Evolutionary conservation across 2,797 vertebrate genomes (phyloP).

Genomic region (Hypotaenidia philippensis): DNA sequence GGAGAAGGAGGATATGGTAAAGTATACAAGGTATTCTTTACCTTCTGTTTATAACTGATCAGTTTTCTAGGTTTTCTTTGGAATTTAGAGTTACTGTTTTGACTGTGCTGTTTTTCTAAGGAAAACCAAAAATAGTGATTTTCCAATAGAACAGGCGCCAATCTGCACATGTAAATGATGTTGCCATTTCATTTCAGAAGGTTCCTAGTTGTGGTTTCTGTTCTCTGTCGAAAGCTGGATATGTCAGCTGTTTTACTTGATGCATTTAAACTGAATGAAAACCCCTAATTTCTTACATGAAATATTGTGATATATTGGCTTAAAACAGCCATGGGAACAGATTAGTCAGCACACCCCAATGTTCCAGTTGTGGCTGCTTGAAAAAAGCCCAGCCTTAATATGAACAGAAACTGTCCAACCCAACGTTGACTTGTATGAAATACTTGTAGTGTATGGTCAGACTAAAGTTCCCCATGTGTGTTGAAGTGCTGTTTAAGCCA

Average conservation of each 20-base stretch:
- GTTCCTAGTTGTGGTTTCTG: neutral
- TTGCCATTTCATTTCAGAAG: neutral
- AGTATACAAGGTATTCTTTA: conserved; percentile 90
- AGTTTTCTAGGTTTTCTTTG: neutral
- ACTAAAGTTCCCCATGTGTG: neutral
- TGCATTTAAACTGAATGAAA: neutral
- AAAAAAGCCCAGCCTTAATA: neutral
- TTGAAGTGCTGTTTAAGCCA: neutral
- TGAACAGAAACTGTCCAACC: neutral
- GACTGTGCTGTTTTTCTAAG: neutral
- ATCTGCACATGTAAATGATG: neutral
- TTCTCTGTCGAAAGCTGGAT: neutral
- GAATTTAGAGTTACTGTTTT: neutral
- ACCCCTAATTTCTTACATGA: neutral
- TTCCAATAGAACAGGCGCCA: neutral
- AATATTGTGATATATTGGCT: neutral
- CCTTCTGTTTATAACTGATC: neutral
- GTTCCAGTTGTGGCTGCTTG: neutral
- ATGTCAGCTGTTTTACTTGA: neutral
- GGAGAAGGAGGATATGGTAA: conserved; percentile 96
- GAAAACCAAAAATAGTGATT: neutral
- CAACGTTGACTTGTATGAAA: neutral
- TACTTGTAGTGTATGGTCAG: neutral
- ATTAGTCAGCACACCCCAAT: neutral
- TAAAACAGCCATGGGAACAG: neutral